phyloP scores from a whole-genome alignment of 1,140 invertebrate species.

The Drosophila micromelanica region DNA sequence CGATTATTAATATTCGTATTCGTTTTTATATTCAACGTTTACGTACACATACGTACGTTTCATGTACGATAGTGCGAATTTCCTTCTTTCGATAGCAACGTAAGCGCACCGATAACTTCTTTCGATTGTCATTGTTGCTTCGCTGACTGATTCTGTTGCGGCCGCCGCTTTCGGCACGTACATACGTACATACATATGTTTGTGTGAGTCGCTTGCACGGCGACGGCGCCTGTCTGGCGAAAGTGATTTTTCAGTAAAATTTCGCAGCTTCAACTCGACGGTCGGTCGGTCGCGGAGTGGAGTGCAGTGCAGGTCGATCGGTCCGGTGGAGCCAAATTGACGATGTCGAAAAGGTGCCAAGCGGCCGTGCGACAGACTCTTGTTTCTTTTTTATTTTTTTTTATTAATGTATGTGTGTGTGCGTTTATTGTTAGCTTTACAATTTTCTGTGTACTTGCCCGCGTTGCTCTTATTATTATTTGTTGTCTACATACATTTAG shows the following conservation, averaged over 20 bases:
- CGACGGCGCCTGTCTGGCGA: slow-evolving; percentile 56
- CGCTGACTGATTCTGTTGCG: slow-evolving; percentile 44
- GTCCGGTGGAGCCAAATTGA: slow-evolving; percentile 39
- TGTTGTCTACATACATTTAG: slow-evolving; percentile 21
- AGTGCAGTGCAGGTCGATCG: slow-evolving; percentile 46
- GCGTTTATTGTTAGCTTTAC: slow-evolving; percentile 38
- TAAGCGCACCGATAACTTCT: slow-evolving; percentile 52
- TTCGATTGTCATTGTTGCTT: slow-evolving; percentile 48
- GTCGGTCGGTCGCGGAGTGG: slow-evolving; percentile 25
- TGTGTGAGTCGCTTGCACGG: slow-evolving; percentile 42
- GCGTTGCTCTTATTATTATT: slow-evolving; percentile 23
- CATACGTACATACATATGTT: slow-evolving; percentile 19
- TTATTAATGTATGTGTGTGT: slow-evolving; percentile 29
- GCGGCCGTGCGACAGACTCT: slow-evolving; percentile 43
- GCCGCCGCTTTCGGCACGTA: slow-evolving; percentile 43
- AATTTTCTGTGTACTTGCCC: slow-evolving; percentile 33
- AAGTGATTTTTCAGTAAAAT: slow-evolving; percentile 58
- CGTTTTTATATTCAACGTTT: slow-evolving; percentile 15
- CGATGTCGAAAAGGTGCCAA: slow-evolving; percentile 52
- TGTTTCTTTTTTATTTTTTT: slow-evolving; percentile 38
- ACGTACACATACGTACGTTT: slow-evolving; percentile 2
- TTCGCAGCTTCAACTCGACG: slow-evolving; percentile 51
- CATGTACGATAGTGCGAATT: slow-evolving; percentile 41
- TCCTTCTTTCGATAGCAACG: slow-evolving; percentile 52
- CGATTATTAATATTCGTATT: background rate